These are phyloP conservation scores for Lasioglossum morio DNA, from an alignment of 2,888 invertebrate species.

Conservation along the genomic window DNA sequence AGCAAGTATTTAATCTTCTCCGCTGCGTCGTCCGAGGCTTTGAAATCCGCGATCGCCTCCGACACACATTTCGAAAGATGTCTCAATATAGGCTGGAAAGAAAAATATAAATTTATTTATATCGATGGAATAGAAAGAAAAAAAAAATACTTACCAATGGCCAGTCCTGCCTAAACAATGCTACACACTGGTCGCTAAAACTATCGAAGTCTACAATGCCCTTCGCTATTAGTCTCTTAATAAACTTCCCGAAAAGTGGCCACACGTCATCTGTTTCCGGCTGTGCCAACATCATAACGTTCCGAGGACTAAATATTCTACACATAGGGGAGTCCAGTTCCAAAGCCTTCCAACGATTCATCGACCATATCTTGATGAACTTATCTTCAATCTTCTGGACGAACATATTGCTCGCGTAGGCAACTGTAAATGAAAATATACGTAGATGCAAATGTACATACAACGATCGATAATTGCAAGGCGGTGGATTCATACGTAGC, in stretches of 20 bases:
- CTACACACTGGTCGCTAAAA: slow-evolving; percentile 89
- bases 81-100: slow-evolving; percentile 74
- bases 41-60: slow-evolving; percentile 76
- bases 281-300: slow-evolving; percentile 77
- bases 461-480: background rate
- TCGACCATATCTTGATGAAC: slow-evolving; percentile 79
- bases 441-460: background rate
- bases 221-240: slow-evolving; percentile 85
- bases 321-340: slow-evolving; percentile 74
- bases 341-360: slow-evolving; percentile 61
- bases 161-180: slow-evolving; percentile 90
- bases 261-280: slow-evolving; percentile 71
- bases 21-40: slow-evolving; percentile 73
- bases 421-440: slow-evolving; percentile 66
- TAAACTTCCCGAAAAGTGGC: slow-evolving; percentile 75
- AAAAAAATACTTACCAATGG: slow-evolving; percentile 84
- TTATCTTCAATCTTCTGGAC: slow-evolving; percentile 71
- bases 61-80: slow-evolving; percentile 79
- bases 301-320: slow-evolving; percentile 80
- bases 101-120: background rate
- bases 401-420: slow-evolving; percentile 75
- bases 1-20: slow-evolving; percentile 78
- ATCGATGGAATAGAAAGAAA: background rate
- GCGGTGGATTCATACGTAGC: slow-evolving; percentile 73
- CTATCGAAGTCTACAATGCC: slow-evolving; percentile 87